Percentiles rank a stretch among this genome's conserved stretches.
Evolutionary conservation across 2,888 invertebrate species (phyloP).

Genomic region (Eutolmus rufibarbis): DNA sequence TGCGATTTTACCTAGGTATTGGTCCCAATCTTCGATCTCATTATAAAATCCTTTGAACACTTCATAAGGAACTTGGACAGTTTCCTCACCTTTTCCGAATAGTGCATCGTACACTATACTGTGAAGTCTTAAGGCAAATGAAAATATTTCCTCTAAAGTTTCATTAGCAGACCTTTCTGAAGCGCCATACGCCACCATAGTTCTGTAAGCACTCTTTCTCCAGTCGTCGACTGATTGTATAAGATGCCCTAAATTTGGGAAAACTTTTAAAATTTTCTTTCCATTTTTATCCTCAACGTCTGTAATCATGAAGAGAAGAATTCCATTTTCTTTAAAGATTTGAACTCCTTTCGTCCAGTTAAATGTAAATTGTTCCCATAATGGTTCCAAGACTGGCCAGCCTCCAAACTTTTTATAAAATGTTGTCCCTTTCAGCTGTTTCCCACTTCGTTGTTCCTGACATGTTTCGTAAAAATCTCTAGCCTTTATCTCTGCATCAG

Average conservation of each 20-base stretch:
- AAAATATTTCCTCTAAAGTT: background rate
- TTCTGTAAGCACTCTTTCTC: background rate
- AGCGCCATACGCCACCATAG: background rate
- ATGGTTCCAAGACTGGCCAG: slow-evolving; percentile 57
- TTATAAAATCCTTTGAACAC: background rate
- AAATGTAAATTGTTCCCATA: background rate
- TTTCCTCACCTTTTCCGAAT: background rate
- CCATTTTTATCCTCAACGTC: background rate
- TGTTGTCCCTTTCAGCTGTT: slow-evolving; percentile 53
- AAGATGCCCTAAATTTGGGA: slow-evolving; percentile 8
- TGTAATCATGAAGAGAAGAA: background rate
- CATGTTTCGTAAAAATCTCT: slow-evolving; percentile 58
- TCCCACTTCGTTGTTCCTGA: slow-evolving; percentile 52
- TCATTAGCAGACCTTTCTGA: background rate
- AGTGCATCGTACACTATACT: background rate
- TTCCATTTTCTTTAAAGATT: slow-evolving; percentile 1
- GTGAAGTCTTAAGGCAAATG: background rate
- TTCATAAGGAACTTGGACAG: background rate
- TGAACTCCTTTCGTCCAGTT: background rate
- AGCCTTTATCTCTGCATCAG: slow-evolving; percentile 56
- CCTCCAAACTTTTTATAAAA: slow-evolving; percentile 57
- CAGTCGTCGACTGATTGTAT: background rate
- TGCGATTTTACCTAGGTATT: background rate
- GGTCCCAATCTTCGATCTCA: background rate
- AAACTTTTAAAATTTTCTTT: background rate